phyloP scores from a whole-genome alignment of 2,888 invertebrate species.

The Eristalis intricaria region DNA sequence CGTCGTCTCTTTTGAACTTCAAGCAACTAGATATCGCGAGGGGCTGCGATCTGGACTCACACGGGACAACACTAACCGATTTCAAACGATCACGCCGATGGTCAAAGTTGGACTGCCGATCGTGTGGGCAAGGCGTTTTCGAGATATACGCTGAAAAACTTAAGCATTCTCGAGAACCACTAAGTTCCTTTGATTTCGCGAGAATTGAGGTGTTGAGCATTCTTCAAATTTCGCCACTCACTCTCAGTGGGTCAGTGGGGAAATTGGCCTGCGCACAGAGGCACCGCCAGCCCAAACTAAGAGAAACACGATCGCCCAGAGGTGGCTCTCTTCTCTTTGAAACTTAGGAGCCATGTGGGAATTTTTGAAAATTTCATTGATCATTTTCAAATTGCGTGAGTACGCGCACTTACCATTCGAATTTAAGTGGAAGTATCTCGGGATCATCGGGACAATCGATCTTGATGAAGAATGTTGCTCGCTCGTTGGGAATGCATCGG shows the following conservation, averaged over 20 bases:
- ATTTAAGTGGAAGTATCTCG: constrained; percentile 79
- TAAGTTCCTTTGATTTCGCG: constrained; percentile 34
- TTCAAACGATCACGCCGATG: constrained; percentile 76
- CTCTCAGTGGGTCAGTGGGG: constrained; percentile 62
- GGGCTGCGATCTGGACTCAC: constrained; percentile 13
- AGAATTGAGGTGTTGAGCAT: constrained; percentile 17
- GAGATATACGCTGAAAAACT: neutral
- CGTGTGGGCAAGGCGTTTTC: neutral
- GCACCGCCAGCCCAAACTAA: constrained; percentile 58
- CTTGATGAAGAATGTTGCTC: constrained; percentile 81
- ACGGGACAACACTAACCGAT: neutral
- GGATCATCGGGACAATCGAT: constrained; percentile 79
- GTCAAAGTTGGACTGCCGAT: constrained; percentile 79
- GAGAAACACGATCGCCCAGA: constrained; percentile 42
- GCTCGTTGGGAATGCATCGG: constrained; percentile 79
- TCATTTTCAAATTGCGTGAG: neutral
- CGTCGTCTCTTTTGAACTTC: neutral
- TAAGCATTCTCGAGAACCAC: constrained; percentile 50
- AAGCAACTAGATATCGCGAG: neutral
- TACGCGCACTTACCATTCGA: constrained; percentile 79
- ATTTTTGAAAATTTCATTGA: neutral
- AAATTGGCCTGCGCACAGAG: constrained; percentile 32
- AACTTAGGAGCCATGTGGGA: constrained; percentile 25
- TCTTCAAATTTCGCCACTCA: constrained; percentile 9
- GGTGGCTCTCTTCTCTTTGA: constrained; percentile 49